phyloP scores from a whole-genome alignment of 2,888 invertebrate species.

The Lithosia quadra region DNA sequence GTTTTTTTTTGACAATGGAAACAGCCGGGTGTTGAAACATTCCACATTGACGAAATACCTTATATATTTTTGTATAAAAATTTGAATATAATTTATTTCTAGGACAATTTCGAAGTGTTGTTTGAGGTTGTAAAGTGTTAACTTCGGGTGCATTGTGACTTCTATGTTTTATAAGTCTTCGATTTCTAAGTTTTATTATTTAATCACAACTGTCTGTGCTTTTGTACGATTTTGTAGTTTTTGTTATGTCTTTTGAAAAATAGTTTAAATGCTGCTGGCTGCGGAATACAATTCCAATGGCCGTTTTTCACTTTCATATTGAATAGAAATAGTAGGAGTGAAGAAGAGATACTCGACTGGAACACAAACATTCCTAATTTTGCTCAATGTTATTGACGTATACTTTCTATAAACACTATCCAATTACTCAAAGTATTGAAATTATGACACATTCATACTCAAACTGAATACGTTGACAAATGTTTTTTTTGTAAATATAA shows the following conservation, averaged over 20 bases:
- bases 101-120: constrained; percentile 80
- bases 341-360: constrained; percentile 42
- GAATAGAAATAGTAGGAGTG: constrained; percentile 41
- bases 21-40: constrained; percentile 73
- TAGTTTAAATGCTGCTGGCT: constrained; percentile 17
- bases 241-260: constrained; percentile 39
- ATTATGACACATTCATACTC: constrained; percentile 77
- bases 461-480: constrained; percentile 60
- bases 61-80: constrained; percentile 64
- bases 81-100: constrained; percentile 82
- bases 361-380: constrained; percentile 56
- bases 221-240: constrained; percentile 39
- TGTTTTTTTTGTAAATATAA: constrained; percentile 68
- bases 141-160: constrained; percentile 76
- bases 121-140: constrained; percentile 69
- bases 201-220: constrained; percentile 53
- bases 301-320: constrained; percentile 32
- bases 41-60: constrained; percentile 59
- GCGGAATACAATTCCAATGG: constrained; percentile 24
- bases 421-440: constrained; percentile 72
- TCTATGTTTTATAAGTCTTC: constrained; percentile 49
- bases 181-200: constrained; percentile 56
- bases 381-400: constrained; percentile 60
- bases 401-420: constrained; percentile 52
- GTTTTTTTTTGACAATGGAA: constrained; percentile 62